Evolutionary conservation across 2,888 invertebrate genomes (phyloP), one percentile per base, ranked within the genome.

Genomic region (Drosophila melanocephala): DNA sequence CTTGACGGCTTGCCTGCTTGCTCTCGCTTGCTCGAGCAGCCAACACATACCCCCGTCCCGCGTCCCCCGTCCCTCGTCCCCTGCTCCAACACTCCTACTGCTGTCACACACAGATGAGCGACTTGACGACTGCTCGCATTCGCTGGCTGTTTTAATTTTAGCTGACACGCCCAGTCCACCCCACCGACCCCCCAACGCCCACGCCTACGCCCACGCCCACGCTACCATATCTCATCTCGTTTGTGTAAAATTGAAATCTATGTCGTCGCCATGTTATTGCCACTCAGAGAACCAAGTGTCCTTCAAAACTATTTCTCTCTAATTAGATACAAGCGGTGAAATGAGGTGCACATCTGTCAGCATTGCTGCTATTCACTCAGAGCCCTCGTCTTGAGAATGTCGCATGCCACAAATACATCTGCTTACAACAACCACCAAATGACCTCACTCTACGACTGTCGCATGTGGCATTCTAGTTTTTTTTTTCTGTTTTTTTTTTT

Each of bases 241-340:
- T 28, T 44, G 33, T 5, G 30, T 33, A 28, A 42, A 63, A 67
- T 66, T 59, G 35, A 68, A 63, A 83, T 87, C 75, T 87, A 51
- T 83, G 83, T 72, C 75, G 60, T 60, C 68, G 67, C 58, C 75
- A 76, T 76, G 87, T 78, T 78, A 75, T 77, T 81, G 88, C 88
- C 83, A 81, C 85, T 86, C 78, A 64, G 63, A 64, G 63, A 28
- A 3, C 75, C 60, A 76, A 86, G 90, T 88, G 91, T 89, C 91
- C 92, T 91, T 92, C 91, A 92, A 89, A 89, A 82, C 81, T 87
- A 87, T 91, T 89, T 83, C 84, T 83, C 83, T 84, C 90, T 91
- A 92, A 91, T 91, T 92, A 92, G 91, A 91, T 87, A 85, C 87
- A 73, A 67, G 80, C 83, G 81, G 64, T 77, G 76, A 82, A 87